phyloP scores from a whole-genome alignment of 2,113 vertebrate species.

The Callocephalon fimbriatum region DNA sequence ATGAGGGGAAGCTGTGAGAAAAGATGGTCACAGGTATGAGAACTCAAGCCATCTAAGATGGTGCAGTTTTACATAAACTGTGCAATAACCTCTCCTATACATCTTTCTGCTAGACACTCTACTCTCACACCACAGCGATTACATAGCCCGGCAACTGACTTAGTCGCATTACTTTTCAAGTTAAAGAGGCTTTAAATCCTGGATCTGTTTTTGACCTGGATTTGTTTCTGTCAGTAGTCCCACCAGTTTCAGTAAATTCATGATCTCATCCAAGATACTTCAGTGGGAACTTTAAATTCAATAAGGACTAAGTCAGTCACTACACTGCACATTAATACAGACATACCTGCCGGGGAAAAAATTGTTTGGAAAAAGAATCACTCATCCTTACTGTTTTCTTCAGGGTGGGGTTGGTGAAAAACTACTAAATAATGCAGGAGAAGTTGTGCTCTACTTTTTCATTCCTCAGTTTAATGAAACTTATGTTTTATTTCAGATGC shows the following conservation, averaged over 20 bases:
- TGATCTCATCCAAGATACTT: neutral
- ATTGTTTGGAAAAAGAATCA: neutral
- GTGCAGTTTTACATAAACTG: neutral
- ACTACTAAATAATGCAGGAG: neutral
- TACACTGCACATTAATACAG: neutral
- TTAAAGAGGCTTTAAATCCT: neutral
- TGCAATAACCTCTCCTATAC: neutral
- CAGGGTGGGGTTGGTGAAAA: neutral
- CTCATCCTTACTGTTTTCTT: neutral
- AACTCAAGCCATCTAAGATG: neutral
- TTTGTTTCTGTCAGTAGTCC: neutral
- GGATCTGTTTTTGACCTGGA: neutral
- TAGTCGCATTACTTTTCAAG: neutral
- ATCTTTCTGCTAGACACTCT: neutral
- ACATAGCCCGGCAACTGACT: neutral
- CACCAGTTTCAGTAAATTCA: neutral
- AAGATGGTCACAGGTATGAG: neutral
- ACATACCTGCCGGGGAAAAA: neutral
- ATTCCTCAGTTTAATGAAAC: neutral
- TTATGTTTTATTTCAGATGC: neutral
- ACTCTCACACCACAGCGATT: neutral
- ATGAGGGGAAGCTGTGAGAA: neutral
- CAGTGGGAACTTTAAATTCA: neutral
- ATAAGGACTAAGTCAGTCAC: neutral
- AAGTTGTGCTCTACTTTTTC: neutral